These are phyloP conservation scores for Podarcis siculus DNA, from an alignment of 2,797 vertebrate genomes.

Conservation along the genomic window DNA sequence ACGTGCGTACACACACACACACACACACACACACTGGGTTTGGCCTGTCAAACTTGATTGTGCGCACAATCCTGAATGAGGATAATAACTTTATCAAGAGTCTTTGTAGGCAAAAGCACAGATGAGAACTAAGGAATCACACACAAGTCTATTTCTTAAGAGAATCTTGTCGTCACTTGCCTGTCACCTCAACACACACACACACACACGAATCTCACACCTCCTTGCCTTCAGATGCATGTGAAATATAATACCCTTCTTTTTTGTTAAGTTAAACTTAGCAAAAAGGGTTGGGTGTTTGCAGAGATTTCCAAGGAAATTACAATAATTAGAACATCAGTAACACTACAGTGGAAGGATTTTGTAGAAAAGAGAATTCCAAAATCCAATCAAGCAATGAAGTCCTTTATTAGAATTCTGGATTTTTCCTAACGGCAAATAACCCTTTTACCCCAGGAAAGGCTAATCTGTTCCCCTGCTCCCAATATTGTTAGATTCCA, in stretches of 20 bases:
- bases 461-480: too few relatives aligned
- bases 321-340: neutral
- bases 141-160: neutral
- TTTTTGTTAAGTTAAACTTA: slow-evolving; percentile 5
- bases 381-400: neutral
- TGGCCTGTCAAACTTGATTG: neutral
- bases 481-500: too few relatives aligned
- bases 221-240: neutral
- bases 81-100: neutral
- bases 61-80: neutral
- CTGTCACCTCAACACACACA: neutral
- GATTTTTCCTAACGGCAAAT: neutral
- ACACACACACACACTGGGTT: neutral
- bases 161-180: neutral
- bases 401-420: neutral
- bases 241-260: neutral
- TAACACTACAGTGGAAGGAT: neutral
- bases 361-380: neutral
- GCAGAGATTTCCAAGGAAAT: slow-evolving; percentile 14
- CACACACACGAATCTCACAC: neutral
- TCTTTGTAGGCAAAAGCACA: neutral
- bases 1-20: too few relatives aligned
- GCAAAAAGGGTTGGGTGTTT: neutral
- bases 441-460: too few relatives aligned
- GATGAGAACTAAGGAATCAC: neutral